Evolutionary conservation across 2,113 vertebrate species (phyloP).

Genomic region (Apteryx owenii): DNA sequence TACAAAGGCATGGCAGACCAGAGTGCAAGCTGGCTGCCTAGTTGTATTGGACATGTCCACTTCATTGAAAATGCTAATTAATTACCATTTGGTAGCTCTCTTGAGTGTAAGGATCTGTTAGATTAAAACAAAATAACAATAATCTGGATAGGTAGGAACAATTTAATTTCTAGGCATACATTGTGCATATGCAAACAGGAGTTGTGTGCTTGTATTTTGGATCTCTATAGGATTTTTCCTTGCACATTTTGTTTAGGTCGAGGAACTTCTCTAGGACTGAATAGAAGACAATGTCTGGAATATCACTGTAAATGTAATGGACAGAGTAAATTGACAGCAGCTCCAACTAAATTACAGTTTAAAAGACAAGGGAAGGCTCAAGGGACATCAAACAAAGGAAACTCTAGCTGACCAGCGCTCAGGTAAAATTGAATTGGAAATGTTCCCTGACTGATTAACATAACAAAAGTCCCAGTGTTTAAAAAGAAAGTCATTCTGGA

Average conservation of each 20-base stretch:
- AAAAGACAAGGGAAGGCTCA: slow-evolving; percentile 90
- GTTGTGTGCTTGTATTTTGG: slow-evolving; percentile 25
- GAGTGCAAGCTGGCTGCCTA: background rate
- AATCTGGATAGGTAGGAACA: background rate
- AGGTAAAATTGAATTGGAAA: slow-evolving; percentile 99
- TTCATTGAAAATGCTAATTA: slow-evolving; percentile 57
- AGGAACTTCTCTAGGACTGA: slow-evolving; percentile 64
- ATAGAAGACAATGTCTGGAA: slow-evolving; percentile 81
- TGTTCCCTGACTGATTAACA: slow-evolving; percentile 95
- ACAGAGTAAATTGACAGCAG: slow-evolving; percentile 87
- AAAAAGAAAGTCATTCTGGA: slow-evolving; percentile 92
- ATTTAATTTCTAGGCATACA: background rate
- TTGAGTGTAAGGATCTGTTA: slow-evolving; percentile 13
- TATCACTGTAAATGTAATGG: slow-evolving; percentile 84
- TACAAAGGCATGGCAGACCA: background rate
- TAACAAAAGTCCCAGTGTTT: slow-evolving; percentile 96
- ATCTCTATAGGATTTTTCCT: slow-evolving; percentile 47
- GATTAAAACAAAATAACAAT: background rate
- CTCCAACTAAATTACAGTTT: slow-evolving; percentile 91
- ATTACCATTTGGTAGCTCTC: slow-evolving; percentile 30
- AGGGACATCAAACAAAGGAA: slow-evolving; percentile 90
- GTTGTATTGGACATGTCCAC: background rate
- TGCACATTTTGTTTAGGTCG: slow-evolving; percentile 47
- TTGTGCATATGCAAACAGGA: background rate
- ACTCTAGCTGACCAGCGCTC: slow-evolving; percentile 94